Conservation (phyloP, 2,888 invertebrate species). For the Stenchaetothrips biformis region DNA sequence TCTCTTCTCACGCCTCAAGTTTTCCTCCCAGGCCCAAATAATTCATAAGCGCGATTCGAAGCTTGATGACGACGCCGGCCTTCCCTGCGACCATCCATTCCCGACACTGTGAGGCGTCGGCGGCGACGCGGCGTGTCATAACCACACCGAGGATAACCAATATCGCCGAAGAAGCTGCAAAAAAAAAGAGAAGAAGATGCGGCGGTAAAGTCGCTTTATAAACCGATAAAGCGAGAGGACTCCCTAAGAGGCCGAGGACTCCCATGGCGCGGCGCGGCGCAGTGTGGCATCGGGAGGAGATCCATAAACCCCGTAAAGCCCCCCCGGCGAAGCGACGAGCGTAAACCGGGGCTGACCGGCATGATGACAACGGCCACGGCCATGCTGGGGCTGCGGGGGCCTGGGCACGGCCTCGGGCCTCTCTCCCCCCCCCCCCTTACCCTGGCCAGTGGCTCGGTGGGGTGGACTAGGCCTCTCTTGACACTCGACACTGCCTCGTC, state of each 20-base stretch:
- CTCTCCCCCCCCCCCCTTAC: neutral
- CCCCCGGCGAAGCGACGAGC: neutral
- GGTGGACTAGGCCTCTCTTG: too few species aligned
- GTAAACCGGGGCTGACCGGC: conserved; percentile 16
- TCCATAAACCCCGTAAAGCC: conserved; percentile 15
- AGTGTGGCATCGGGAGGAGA: neutral
- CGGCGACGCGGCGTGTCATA: neutral
- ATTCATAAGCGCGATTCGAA: neutral
- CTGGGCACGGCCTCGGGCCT: neutral
- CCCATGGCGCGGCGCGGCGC: neutral
- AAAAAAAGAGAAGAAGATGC: neutral
- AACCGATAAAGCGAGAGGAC: conserved; percentile 12
- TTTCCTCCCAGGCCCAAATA: too few species aligned
- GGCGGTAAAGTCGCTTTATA: conserved; percentile 15
- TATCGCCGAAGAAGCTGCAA: neutral
- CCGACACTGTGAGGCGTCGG: too few species aligned
- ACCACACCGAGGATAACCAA: conserved; percentile 14
- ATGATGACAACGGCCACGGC: conserved; percentile 11
- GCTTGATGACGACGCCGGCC: neutral
- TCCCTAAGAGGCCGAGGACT: neutral
- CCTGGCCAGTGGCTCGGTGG: neutral
- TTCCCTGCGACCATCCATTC: neutral
- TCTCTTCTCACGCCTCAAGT: too few species aligned
- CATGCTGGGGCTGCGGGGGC: neutral
- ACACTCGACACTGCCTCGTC: too few species aligned